phyloP scores from a whole-genome alignment of 1,140 invertebrate species.

The Gonatopus flavifemur region DNA sequence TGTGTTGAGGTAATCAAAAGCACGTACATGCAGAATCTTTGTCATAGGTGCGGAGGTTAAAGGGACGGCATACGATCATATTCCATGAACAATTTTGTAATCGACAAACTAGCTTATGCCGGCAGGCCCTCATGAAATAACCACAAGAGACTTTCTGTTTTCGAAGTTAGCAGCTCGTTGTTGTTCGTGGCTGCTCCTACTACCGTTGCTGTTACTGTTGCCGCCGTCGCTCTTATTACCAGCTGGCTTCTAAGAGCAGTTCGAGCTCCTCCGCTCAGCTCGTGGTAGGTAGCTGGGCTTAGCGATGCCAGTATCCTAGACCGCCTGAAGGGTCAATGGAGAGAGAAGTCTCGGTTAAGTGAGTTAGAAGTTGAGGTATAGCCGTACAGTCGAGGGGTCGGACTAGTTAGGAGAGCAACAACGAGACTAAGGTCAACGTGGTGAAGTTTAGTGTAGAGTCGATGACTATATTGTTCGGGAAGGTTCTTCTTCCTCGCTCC shows the following conservation, averaged over 20 bases:
- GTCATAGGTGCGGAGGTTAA: too few relatives aligned
- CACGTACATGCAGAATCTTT: too few relatives aligned
- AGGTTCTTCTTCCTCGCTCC: constrained; percentile 3
- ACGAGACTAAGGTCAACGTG: constrained; percentile 38
- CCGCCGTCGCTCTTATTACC: background rate
- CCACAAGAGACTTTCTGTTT: constrained; percentile 35
- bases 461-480: constrained; percentile 42
- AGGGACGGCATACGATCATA: too few relatives aligned
- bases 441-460: constrained; percentile 39
- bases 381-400: constrained; percentile 26
- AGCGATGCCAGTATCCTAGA: too few relatives aligned
- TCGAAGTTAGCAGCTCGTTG: constrained; percentile 32
- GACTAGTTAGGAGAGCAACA: constrained; percentile 42
- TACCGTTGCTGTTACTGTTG: too few relatives aligned
- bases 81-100: constrained; percentile 29
- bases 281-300: too few relatives aligned
- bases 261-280: background rate
- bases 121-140: constrained; percentile 42
- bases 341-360: constrained; percentile 26
- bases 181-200: constrained; percentile 21
- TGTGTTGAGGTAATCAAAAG: too few relatives aligned
- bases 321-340: too few relatives aligned
- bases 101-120: constrained; percentile 38
- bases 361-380: constrained; percentile 49
- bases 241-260: background rate